phyloP scores from a whole-genome alignment of 2,113 vertebrate species.

The Seriola dumerili region DNA sequence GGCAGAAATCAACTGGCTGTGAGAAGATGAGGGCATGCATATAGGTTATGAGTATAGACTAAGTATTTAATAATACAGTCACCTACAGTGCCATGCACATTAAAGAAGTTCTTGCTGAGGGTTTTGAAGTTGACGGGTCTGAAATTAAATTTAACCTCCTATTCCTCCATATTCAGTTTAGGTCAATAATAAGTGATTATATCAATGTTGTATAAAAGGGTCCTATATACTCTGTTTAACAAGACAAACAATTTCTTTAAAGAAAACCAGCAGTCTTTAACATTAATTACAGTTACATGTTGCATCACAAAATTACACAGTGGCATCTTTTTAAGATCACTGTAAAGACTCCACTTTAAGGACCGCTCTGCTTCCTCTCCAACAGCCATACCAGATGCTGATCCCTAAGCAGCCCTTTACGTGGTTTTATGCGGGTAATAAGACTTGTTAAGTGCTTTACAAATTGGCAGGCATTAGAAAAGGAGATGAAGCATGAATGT shows the following conservation, averaged over 20 bases:
- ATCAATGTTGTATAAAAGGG: neutral
- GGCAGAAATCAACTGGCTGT: too few species aligned
- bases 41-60: too few species aligned
- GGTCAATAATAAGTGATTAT: too few species aligned
- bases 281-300: neutral
- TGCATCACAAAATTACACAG: neutral
- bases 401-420: neutral
- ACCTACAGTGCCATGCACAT: too few species aligned
- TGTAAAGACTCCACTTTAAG: neutral
- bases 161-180: neutral
- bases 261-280: neutral
- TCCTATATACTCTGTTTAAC: neutral
- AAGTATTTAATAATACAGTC: too few species aligned
- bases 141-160: neutral
- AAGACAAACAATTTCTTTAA: neutral
- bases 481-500: neutral
- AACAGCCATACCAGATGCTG: neutral
- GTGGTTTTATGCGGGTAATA: neutral
- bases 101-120: too few species aligned
- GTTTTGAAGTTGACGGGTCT: neutral
- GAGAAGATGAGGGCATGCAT: too few species aligned
- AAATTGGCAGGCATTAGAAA: slow-evolving; percentile 11
- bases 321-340: neutral
- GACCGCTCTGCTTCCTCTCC: neutral
- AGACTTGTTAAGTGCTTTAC: slow-evolving; percentile 20